Evolutionary conservation across 1,140 invertebrate genomes (phyloP).

Genomic region (Apis dorsata): DNA sequence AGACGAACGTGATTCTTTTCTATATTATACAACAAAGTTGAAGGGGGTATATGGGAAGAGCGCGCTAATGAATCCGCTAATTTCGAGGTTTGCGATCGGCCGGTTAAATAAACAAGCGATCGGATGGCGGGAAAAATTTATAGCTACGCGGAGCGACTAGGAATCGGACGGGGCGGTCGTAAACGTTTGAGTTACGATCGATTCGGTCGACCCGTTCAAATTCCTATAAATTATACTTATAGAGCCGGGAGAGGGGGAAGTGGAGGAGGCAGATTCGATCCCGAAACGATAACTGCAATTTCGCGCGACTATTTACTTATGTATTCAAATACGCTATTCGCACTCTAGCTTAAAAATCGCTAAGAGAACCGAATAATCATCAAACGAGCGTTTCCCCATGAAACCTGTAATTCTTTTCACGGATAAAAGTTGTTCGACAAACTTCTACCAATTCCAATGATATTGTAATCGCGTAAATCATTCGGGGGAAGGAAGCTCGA

Average conservation of each 20-base stretch:
- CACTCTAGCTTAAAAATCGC: too few relatives aligned
- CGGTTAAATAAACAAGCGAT: conserved; percentile 44
- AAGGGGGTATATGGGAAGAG: not conserved
- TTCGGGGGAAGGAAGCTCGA: too few relatives aligned
- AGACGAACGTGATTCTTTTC: too few relatives aligned
- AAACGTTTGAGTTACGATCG: conserved; percentile 51
- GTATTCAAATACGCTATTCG: not conserved
- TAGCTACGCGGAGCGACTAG: conserved; percentile 40
- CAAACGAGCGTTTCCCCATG: too few relatives aligned
- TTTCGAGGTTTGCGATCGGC: conserved; percentile 1
- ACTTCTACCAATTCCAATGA: too few relatives aligned
- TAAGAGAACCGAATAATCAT: too few relatives aligned
- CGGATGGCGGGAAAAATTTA: conserved; percentile 44
- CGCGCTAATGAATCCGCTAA: conserved; percentile 34
- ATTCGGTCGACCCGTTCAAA: conserved; percentile 47
- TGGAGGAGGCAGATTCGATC: conserved; percentile 22
- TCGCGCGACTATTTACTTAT: not conserved
- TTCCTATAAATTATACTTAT: conserved; percentile 53
- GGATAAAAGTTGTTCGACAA: too few relatives aligned
- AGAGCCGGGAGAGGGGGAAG: not conserved
- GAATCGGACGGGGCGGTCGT: conserved; percentile 42
- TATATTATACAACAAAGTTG: too few relatives aligned
- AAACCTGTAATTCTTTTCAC: too few relatives aligned
- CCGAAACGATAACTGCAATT: conserved; percentile 34
- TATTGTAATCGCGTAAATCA: too few relatives aligned